Percentiles rank a stretch among this genome's conserved stretches.
phyloP scores from a whole-genome alignment of 2,113 vertebrate species.

The Seriola dumerili region DNA sequence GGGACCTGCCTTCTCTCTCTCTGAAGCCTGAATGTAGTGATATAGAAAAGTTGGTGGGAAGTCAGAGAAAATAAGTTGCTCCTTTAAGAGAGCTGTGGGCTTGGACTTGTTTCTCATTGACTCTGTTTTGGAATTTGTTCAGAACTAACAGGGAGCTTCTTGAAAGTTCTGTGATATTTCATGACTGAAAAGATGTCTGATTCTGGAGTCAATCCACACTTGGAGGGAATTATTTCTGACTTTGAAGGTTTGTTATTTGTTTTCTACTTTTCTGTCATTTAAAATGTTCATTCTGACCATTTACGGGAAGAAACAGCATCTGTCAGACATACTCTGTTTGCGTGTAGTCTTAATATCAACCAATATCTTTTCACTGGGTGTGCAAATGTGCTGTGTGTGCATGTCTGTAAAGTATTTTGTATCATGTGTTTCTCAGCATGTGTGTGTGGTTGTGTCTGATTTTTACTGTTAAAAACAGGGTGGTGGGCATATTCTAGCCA shows the following conservation, averaged over 20 bases:
- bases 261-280: conserved; percentile 24
- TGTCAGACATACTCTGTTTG: not conserved
- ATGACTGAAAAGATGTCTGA: conserved; percentile 88
- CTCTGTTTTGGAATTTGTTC: conserved; percentile 65
- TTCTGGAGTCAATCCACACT: conserved; percentile 91
- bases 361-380: conserved; percentile 10
- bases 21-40: conserved; percentile 59
- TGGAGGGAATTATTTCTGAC: conserved; percentile 96
- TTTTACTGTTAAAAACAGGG: conserved; percentile 21
- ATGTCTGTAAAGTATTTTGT: not conserved
- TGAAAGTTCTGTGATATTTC: conserved; percentile 31
- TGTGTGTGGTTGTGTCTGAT: not conserved
- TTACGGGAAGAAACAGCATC: conserved; percentile 6
- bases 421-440: not conserved
- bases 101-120: conserved; percentile 45
- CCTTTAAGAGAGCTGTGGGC: conserved; percentile 62
- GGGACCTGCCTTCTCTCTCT: conserved; percentile 65
- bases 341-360: conserved; percentile 1
- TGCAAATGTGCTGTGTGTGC: not conserved
- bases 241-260: conserved; percentile 91
- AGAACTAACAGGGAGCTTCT: conserved; percentile 42
- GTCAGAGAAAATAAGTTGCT: conserved; percentile 53
- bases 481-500: conserved; percentile 22
- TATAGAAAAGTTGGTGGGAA: conserved; percentile 57
- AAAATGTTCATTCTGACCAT: not conserved